These are phyloP conservation scores for Eulithis prunata DNA, from an alignment of 2,888 invertebrate genomes.

Conservation along the genomic window DNA sequence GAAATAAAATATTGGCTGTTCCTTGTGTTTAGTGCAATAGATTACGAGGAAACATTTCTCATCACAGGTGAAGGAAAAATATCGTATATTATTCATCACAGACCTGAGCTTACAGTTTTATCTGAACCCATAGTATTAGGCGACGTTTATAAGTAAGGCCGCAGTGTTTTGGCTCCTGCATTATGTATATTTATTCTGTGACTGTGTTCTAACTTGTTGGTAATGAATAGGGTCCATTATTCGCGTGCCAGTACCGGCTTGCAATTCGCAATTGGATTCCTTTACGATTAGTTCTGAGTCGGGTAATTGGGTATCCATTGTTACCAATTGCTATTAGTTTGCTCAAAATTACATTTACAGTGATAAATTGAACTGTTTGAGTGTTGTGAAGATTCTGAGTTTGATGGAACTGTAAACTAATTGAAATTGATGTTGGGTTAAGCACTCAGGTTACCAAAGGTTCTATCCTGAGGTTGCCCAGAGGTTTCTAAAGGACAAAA, in stretches of 20 bases:
- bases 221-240: slow-evolving; percentile 32
- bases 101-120: background rate
- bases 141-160: no score
- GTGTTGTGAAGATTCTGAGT: background rate
- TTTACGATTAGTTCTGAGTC: slow-evolving; percentile 32
- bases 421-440: no score
- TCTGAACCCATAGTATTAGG: background rate
- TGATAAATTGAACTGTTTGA: background rate
- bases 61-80: no score
- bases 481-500: no score
- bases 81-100: no score
- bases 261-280: slow-evolving; percentile 29
- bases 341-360: slow-evolving; percentile 8
- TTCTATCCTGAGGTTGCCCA: no score
- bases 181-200: background rate
- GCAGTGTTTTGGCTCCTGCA: background rate
- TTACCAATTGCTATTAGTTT: slow-evolving; percentile 2
- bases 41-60: background rate
- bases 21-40: slow-evolving; percentile 5
- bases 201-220: slow-evolving; percentile 1
- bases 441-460: no score
- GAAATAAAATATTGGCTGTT: background rate
- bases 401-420: no score
- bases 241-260: slow-evolving; percentile 15
- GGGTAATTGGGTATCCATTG: slow-evolving; percentile 24